Evolutionary conservation across 2,113 vertebrate genomes (phyloP), one percentile per base, ranked within the genome.

Genomic region (Lasiurus cinereus): DNA sequence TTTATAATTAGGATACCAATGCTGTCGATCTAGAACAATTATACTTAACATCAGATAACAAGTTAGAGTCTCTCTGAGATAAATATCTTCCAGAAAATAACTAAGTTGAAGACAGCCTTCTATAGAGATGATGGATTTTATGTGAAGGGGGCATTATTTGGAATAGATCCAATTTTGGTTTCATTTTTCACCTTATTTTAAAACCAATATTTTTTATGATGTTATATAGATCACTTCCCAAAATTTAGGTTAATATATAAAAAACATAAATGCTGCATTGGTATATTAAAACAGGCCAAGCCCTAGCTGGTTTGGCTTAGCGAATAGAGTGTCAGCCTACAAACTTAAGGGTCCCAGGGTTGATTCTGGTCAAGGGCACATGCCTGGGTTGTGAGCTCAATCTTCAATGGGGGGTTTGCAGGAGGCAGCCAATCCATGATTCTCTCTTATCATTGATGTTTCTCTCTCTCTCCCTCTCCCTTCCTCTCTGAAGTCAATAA

Each of bases 1-100:
- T 76, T 87, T 46, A 66, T 27, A 33, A 73, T 87, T 83, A 86
- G 27, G 89, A 83, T 46, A 85, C 22, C 33, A 94, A 11, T n/a
- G 22, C 50, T 90, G 16, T 54, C 67, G 52, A 84, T 67, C 50
- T 18, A 78, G 14, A 9, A 33, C 27, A 82, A 83, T 79, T 46
- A 87, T 13, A 80, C 10, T 18, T 87, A 21, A 78, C 7, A 36
- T 69, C 74, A 2, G 10, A 31, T 48, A 50, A 48, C 12, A 85
- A 95, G 27, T 33, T 86, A 62, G 8, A 84, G 52, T 79, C 9
- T 88, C 64, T 73, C 4, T 72, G 59, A 87, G 36, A 83, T 77
- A 70, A 91, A 64, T 6, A 72, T 59, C 64, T 83, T 89, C 80
- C 52, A 79, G 80, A 73, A 96, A 87, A 69, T 54, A 89, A 78